Evolutionary conservation across 2,888 invertebrate species (phyloP), one percentile per base, ranked within the genome.

Genomic region (Diarsia rubi): DNA sequence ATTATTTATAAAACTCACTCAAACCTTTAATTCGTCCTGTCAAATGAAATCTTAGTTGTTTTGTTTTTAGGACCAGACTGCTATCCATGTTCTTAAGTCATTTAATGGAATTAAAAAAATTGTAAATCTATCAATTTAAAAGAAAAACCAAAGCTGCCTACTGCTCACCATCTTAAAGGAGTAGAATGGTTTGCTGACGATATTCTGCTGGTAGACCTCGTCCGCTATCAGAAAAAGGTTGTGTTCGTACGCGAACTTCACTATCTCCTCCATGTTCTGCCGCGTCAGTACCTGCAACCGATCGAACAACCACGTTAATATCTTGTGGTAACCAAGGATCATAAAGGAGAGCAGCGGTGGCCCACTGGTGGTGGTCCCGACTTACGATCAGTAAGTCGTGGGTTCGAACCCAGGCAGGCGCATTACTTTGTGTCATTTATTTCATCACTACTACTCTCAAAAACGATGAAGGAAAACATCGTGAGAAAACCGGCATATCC

Each of bases 151-250:
- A 8, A 19, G 16, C 8, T 3, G 8, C 27, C 9, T 27, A 3
- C 9, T 8, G 16, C 73, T 85, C 63, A 97, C 97, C 96, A 98
- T 99, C 95, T 99, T 99, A 93, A 99, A 99, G 0, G 99, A 99
- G 93, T 98, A 97, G 96, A 99, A 99, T 89, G 98, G 96, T 71
- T 98, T 98, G 69, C 98, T 97, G 84, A 98, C 97, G 47, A 99
- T 97, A 92, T 99, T 99, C 91, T 99, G 98, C 95, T 99, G 99
- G 92, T 99, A 99, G n/a, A 98, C 99, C 94, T 99, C 99, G 93
- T 99, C 99, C 54, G 99, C 99, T 85, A 99, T 94, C 19, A 99
- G 90, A 91, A 99, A 98, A n/a, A 99, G 95, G n/a, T 97, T 97
- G 90, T 98, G 98, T 81, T 98, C 97, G 86, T 98, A 96, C 0